Conservation (phyloP, 2,797 vertebrate species). For the Amphiprion clarkii region DNA sequence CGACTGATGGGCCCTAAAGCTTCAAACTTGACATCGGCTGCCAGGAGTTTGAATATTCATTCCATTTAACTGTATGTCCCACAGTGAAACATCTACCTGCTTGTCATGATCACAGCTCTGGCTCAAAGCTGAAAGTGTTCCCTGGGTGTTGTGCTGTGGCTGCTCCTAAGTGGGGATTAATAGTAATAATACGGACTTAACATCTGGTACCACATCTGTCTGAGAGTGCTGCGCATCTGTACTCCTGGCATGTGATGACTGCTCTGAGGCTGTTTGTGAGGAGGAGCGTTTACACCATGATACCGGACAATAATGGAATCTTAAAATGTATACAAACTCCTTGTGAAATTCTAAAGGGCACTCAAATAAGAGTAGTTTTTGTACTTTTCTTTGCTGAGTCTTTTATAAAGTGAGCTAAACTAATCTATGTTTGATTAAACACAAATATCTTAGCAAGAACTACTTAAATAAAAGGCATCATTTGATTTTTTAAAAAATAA, state of each 20-base stretch:
- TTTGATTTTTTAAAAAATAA: not conserved
- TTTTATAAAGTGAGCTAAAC: conserved; percentile 11
- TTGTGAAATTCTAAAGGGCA: not conserved
- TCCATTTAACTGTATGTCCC: not conserved
- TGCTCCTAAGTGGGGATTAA: conserved; percentile 11
- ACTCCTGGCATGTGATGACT: conserved; percentile 4
- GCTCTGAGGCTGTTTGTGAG: conserved; percentile 22
- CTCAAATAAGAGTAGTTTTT: not conserved
- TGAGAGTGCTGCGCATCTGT: conserved; percentile 20
- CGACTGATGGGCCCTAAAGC: not conserved
- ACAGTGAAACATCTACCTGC: not conserved
- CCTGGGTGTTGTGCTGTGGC: not conserved
- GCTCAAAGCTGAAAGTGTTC: not conserved
- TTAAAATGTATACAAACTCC: conserved; percentile 26
- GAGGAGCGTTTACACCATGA: conserved; percentile 41
- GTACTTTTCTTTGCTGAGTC: not conserved
- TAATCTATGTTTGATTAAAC: not conserved
- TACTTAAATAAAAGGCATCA: conserved; percentile 1
- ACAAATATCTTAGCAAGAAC: conserved; percentile 2
- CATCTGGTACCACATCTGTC: conserved; percentile 34
- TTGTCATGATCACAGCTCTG: not conserved
- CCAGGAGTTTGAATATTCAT: not conserved
- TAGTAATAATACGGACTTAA: conserved; percentile 19
- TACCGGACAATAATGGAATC: conserved; percentile 37
- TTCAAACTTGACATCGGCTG: not conserved